Evolutionary conservation across 2,888 invertebrate species (phyloP).

Genomic region (Ochropleura leucogaster): DNA sequence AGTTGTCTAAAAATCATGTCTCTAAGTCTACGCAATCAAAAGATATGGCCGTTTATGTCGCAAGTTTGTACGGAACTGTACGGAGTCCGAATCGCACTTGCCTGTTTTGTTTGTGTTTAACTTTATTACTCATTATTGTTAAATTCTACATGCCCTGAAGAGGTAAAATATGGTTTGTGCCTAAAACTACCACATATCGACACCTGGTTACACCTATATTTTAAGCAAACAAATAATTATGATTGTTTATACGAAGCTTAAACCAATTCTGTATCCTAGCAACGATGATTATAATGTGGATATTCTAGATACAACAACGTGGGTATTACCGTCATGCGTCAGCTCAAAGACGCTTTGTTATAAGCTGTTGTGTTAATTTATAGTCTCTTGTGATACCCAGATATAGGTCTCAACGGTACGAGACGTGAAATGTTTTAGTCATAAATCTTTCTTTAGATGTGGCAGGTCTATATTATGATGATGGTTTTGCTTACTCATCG

Average conservation of each 20-base stretch:
- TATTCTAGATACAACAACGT: conserved; percentile 13
- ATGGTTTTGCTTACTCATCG: conserved; percentile 2
- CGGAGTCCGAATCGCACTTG: no score
- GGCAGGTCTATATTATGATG: background rate
- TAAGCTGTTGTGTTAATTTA: conserved; percentile 49
- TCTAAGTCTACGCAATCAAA: no score
- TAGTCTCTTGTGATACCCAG: conserved; percentile 12
- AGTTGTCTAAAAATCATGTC: no score
- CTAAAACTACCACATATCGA: no score
- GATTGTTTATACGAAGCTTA: background rate
- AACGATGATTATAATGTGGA: conserved; percentile 19
- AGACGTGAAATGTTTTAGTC: conserved; percentile 21
- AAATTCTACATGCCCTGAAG: no score
- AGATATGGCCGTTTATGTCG: no score
- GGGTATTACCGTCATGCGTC: conserved; percentile 33
- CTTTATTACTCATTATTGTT: no score
- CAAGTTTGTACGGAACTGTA: no score
- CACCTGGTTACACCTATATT: no score
- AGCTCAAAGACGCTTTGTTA: conserved; percentile 46
- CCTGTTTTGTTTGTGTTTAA: no score
- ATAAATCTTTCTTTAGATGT: conserved; percentile 44
- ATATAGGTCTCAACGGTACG: conserved; percentile 6
- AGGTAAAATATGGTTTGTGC: no score
- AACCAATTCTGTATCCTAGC: conserved; percentile 22
- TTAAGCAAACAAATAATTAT: no score